Percentiles rank a stretch among this genome's conserved stretches.
Evolutionary conservation across 2,888 invertebrate genomes (phyloP).

Genomic region (Caenorhabditis japonica): DNA sequence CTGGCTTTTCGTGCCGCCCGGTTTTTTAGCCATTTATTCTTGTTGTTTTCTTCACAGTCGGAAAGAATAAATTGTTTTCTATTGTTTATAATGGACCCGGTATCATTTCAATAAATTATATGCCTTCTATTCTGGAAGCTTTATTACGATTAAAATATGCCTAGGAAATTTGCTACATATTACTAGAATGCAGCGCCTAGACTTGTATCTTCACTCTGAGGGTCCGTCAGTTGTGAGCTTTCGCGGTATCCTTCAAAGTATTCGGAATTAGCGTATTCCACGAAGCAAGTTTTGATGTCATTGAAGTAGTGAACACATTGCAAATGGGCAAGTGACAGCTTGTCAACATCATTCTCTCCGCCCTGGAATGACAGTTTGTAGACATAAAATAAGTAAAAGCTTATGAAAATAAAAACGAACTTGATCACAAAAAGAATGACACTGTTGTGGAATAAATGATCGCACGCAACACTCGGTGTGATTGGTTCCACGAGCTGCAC

Average conservation of each 20-base stretch:
- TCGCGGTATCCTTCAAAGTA: conserved; percentile 45
- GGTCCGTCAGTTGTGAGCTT: not conserved
- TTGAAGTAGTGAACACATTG: conserved; percentile 59
- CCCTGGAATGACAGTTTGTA: conserved; percentile 26
- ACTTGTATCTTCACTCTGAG: conserved; percentile 12
- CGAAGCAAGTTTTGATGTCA: conserved; percentile 59
- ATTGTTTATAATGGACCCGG: conserved; percentile 43
- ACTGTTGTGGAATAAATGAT: conserved; percentile 36
- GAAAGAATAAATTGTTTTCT: conserved; percentile 52
- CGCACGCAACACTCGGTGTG: conserved; percentile 56
- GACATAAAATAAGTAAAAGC: not conserved
- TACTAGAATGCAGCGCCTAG: conserved; percentile 7
- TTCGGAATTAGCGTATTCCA: conserved; percentile 55
- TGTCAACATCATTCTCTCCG: conserved; percentile 26
- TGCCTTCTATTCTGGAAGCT: not conserved
- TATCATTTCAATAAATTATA: conserved; percentile 52
- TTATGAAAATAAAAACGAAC: too few species aligned
- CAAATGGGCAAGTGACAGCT: conserved; percentile 49
- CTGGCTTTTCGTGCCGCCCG: conserved; percentile 20
- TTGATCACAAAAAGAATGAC: conserved; percentile 60
- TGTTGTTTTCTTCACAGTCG: conserved; percentile 45
- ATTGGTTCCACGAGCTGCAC: conserved; percentile 57
- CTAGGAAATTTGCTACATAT: not conserved
- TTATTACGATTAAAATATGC: not conserved
- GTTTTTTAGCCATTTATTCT: conserved; percentile 44